Conservation (phyloP, 2,888 invertebrate species). For the Pollenia griseotomentosa region DNA sequence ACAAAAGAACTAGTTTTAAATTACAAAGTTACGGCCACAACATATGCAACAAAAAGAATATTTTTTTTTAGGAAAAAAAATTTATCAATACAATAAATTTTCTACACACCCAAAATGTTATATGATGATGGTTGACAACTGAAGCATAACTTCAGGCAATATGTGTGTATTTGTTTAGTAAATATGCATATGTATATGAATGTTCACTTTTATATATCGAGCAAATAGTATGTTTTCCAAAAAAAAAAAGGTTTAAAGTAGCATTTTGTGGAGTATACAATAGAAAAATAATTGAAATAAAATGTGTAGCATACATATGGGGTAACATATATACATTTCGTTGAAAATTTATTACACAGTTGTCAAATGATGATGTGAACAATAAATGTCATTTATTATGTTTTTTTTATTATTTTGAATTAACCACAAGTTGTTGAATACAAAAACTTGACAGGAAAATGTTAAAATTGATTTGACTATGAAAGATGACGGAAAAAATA, state of each 20-base stretch:
- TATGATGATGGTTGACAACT: slow-evolving; percentile 37
- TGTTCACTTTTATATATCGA: too few relatives aligned
- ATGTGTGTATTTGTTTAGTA: background rate
- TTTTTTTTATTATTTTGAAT: background rate
- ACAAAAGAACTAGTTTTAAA: background rate
- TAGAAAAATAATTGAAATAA: slow-evolving; percentile 20
- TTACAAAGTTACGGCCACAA: slow-evolving; percentile 2
- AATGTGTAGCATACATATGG: slow-evolving; percentile 11
- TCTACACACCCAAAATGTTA: slow-evolving; percentile 4
- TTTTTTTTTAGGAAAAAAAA: slow-evolving; percentile 8
- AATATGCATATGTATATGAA: background rate
- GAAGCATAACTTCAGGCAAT: slow-evolving; percentile 56
- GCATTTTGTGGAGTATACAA: background rate
- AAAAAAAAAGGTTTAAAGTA: slow-evolving; percentile 8
- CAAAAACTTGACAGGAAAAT: slow-evolving; percentile 4
- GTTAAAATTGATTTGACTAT: background rate
- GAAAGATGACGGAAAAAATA: too few relatives aligned
- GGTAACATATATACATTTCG: background rate
- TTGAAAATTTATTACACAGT: background rate
- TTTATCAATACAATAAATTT: slow-evolving; percentile 26
- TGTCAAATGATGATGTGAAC: slow-evolving; percentile 44
- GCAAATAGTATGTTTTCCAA: background rate
- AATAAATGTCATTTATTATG: slow-evolving; percentile 41
- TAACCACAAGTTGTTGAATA: background rate
- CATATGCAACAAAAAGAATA: slow-evolving; percentile 6